A percentile compares a stretch with the other conserved stretches of the same genome.
phyloP scores from a whole-genome alignment of 2,797 vertebrate genomes.

The Emys orbicularis region DNA sequence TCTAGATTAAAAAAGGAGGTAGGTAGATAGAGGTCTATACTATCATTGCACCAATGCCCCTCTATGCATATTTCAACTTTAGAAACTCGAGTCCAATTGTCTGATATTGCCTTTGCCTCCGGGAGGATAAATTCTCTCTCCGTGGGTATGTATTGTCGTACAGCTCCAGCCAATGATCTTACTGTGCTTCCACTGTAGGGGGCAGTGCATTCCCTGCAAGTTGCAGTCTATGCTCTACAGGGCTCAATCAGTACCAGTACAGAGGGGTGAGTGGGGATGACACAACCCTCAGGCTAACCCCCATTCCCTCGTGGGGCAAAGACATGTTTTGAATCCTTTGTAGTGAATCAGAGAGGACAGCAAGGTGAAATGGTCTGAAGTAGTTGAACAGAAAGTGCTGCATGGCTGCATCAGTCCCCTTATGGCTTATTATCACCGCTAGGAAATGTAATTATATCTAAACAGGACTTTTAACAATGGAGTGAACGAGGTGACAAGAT shows the following conservation, averaged over 20 bases:
- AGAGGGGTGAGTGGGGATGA: not conserved
- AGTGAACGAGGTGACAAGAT: not conserved
- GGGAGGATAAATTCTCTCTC: not conserved
- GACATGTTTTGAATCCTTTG: not conserved
- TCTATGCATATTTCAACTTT: not conserved
- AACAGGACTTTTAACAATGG: not conserved
- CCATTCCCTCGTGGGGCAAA: not conserved
- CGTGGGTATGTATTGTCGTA: not conserved
- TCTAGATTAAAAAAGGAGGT: not conserved
- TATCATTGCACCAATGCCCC: not conserved
- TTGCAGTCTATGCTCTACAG: not conserved
- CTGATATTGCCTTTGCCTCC: not conserved
- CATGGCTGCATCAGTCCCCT: not conserved
- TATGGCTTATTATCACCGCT: not conserved
- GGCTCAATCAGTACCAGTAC: not conserved
- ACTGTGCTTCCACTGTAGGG: not conserved
- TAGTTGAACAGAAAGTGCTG: not conserved
- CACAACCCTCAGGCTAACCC: not conserved
- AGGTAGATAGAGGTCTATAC: not conserved
- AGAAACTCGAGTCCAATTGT: not conserved
- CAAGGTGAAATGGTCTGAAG: not conserved
- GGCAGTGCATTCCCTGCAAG: not conserved
- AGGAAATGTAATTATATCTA: not conserved
- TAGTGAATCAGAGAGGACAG: not conserved
- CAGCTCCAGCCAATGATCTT: not conserved